phyloP scores from a whole-genome alignment of 2,797 vertebrate species.

The Gymnothorax javanicus region DNA sequence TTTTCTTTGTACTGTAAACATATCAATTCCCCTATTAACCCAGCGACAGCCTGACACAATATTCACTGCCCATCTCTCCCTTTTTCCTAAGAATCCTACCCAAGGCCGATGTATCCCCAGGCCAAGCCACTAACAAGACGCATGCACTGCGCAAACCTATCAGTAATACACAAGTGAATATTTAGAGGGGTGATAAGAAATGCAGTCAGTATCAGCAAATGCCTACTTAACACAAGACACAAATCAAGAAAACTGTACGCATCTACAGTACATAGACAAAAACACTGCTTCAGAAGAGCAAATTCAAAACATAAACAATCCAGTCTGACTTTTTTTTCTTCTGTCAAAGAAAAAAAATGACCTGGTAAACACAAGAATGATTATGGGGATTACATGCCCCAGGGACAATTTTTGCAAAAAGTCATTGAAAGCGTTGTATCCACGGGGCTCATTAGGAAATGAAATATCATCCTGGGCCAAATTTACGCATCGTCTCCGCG shows the following conservation, averaged over 20 bases:
- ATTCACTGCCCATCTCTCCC: background rate
- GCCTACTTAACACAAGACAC: background rate
- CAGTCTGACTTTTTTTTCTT: background rate
- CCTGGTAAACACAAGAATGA: background rate
- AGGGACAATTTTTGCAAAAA: background rate
- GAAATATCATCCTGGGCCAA: background rate
- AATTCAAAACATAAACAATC: background rate
- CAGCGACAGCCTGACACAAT: background rate
- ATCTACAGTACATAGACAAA: background rate
- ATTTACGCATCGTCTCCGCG: background rate
- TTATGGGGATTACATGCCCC: background rate
- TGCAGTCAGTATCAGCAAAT: background rate
- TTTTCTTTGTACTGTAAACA: background rate
- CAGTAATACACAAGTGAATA: background rate
- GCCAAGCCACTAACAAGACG: background rate
- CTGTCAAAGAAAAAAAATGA: background rate
- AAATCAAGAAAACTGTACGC: background rate
- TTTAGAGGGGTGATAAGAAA: background rate
- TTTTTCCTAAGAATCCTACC: background rate
- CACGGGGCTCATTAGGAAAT: background rate
- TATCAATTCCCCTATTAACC: background rate
- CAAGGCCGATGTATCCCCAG: background rate
- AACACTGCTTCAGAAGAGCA: background rate
- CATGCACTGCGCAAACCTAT: background rate
- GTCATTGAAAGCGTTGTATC: background rate